Conservation (phyloP, 2,113 vertebrate species). For the Neodontobutis hainanensis region DNA sequence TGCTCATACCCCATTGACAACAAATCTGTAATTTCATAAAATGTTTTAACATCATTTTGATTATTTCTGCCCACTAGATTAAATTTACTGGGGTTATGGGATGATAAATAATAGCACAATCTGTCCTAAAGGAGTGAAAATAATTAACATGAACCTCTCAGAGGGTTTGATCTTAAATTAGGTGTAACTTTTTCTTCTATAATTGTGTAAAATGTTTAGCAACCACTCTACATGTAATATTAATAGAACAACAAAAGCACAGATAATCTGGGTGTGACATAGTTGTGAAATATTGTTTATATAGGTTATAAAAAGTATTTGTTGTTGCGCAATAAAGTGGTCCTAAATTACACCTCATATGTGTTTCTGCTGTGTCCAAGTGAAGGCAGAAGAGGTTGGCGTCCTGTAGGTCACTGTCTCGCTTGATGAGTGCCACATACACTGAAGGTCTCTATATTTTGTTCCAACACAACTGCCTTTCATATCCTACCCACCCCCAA, state of each 20-base stretch:
- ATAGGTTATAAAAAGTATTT: neutral
- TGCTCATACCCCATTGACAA: constrained; percentile 45
- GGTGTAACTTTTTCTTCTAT: constrained; percentile 30
- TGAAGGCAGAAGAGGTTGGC: neutral
- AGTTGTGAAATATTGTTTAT: neutral
- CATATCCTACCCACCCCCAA: constrained; percentile 57
- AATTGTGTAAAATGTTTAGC: constrained; percentile 24
- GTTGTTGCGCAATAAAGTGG: neutral
- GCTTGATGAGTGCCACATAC: constrained; percentile 36
- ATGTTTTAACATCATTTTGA: neutral
- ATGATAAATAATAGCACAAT: constrained; percentile 34
- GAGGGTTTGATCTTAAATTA: constrained; percentile 46
- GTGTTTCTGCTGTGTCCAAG: constrained; percentile 13
- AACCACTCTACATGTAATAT: constrained; percentile 10
- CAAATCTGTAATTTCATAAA: constrained; percentile 11
- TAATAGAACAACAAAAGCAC: neutral
- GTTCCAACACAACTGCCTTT: constrained; percentile 42
- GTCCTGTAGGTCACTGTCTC: constrained; percentile 42
- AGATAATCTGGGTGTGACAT: constrained; percentile 4
- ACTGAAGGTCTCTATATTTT: constrained; percentile 49
- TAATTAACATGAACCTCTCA: constrained; percentile 43
- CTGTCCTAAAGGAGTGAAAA: constrained; percentile 52
- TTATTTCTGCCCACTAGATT: constrained; percentile 6
- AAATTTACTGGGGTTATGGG: constrained; percentile 37
- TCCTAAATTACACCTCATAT: neutral